Base-by-base conservation (phyloP, 1,140 invertebrate species). In the Plectus sambesii region DNA sequence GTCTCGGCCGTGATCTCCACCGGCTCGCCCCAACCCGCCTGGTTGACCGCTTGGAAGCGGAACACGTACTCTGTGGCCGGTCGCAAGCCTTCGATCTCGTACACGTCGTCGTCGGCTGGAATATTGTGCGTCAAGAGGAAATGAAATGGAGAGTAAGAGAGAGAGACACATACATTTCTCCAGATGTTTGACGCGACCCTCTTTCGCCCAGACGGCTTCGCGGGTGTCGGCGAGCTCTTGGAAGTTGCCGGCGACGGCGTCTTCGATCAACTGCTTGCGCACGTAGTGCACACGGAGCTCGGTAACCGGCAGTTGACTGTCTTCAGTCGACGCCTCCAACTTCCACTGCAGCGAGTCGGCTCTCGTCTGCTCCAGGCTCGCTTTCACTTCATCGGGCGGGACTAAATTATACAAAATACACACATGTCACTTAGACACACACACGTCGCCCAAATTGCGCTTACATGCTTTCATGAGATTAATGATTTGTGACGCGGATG, bases 321-420 rank as follows among this genome's bases (percentile, higher is more conserved):
- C 45, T 5, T 56, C 44, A 9, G 37, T n/a, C 17, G 52, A 44
- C 17, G 42, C 39, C 12, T 38, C 29, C 27, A 56, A 38, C 35
- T 48, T 47, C 53, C 53, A 56, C 12, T 53, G n/a, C 8, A 56
- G 23, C 1, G 25, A 30, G 45, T 54, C 38, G 19, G 24, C 43
- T n/a, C 53, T 56, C 9, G 24, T 35, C 3, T 44, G 33, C 5
- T 30, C 22, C 3, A 56, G 20, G 9, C 43, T 26, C 1, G 53
- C 53, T 29, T 49, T 47, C 20, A 45, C 36, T 43, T 56, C 53
- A 27, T 45, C 43, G 9, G 53, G 53, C 20, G 53, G 53, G n/a
- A n/a, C n/a, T n/a, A n/a, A n/a, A n/a, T n/a, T n/a, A n/a, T n/a
- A n/a, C n/a, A n/a, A n/a, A n/a, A n/a, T n/a, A n/a, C n/a, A n/a